phyloP scores from a whole-genome alignment of 2,888 invertebrate genomes.

The Melanchra persicariae region DNA sequence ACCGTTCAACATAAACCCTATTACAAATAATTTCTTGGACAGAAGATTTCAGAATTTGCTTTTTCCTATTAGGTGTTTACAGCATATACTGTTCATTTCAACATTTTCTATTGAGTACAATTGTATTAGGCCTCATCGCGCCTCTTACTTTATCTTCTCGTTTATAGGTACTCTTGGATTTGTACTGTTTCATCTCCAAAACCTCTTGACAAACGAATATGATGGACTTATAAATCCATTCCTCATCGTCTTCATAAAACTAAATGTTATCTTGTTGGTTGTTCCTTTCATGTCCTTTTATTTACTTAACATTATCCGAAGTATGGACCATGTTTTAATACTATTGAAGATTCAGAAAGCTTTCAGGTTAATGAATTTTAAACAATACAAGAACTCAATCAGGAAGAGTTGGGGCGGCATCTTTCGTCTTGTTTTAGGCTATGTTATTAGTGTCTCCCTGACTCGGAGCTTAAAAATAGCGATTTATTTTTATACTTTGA shows the following conservation, averaged over 20 bases:
- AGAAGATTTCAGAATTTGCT: conserved; percentile 23
- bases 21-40: conserved; percentile 24
- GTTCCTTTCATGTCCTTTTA: conserved; percentile 14
- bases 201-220: too few relatives aligned
- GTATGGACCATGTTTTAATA: conserved; percentile 6
- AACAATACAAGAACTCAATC: neutral
- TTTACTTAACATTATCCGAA: conserved; percentile 14
- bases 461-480: neutral
- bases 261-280: neutral
- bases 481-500: conserved; percentile 10
- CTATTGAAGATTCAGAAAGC: conserved; percentile 40
- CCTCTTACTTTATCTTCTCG: conserved; percentile 12
- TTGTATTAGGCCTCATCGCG: conserved; percentile 36
- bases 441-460: neutral
- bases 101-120: conserved; percentile 30
- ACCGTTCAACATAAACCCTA: neutral
- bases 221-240: too few relatives aligned
- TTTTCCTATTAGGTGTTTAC: conserved; percentile 23
- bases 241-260: too few relatives aligned
- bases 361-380: conserved; percentile 10
- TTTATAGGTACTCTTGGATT: conserved; percentile 26
- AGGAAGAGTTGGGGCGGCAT: conserved; percentile 7
- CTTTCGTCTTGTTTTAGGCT: neutral
- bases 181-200: neutral
- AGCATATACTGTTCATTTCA: conserved; percentile 26